These are phyloP conservation scores for Porites lutea DNA, from an alignment of 64 coral and sea anemone genomes.

Conservation along the genomic window DNA sequence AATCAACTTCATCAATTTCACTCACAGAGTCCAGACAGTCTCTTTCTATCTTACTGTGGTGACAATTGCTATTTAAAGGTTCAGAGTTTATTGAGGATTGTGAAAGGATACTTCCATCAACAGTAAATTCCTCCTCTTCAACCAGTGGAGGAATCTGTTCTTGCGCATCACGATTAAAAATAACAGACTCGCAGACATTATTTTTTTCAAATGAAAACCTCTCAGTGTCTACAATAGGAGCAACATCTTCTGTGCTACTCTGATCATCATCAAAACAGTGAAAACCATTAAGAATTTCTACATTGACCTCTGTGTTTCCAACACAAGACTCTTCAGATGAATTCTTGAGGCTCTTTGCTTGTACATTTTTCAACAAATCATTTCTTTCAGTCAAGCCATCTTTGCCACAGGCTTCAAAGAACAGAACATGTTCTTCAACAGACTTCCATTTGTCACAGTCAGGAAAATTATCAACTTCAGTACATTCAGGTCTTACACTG, in stretches of 20 bases:
- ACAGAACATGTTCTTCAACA: slow-evolving; percentile 2
- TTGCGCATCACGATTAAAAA: no score
- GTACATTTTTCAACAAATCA: neutral
- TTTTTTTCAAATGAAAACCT: neutral
- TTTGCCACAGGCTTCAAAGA: slow-evolving; percentile 35
- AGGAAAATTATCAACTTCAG: neutral
- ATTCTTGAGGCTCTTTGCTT: neutral
- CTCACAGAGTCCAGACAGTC: neutral
- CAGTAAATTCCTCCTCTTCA: slow-evolving; percentile 14
- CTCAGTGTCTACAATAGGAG: neutral
- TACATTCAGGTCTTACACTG: neutral
- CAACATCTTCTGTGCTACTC: neutral
- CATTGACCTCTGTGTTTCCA: neutral
- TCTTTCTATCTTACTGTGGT: neutral
- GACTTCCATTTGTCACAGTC: neutral
- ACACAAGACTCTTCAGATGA: neutral
- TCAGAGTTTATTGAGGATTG: neutral
- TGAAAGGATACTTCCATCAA: slow-evolving; percentile 15
- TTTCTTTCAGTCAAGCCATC: neutral
- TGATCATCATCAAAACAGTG: neutral
- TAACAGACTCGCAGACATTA: neutral
- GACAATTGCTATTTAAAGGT: no score
- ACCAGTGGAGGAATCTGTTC: neutral
- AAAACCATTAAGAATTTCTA: neutral
- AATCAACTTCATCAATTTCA: neutral